phyloP scores from a whole-genome alignment of 2,888 invertebrate species.

The Drosophila monieri region DNA sequence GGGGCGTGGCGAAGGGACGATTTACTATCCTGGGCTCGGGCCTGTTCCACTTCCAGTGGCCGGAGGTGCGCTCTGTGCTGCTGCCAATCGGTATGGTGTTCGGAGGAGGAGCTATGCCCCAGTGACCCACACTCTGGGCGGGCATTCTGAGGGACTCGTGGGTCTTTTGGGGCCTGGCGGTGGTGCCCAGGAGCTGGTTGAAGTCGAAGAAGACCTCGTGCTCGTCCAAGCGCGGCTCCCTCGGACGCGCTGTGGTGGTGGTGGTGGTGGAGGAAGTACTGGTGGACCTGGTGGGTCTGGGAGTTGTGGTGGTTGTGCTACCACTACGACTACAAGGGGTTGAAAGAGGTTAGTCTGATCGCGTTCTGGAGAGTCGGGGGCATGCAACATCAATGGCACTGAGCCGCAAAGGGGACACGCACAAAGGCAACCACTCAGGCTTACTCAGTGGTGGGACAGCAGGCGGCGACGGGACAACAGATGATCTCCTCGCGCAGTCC shows the following conservation, averaged over 20 bases:
- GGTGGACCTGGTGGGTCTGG: background rate
- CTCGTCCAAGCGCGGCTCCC: slow-evolving; percentile 18
- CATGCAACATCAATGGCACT: slow-evolving; percentile 39
- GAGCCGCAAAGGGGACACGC: slow-evolving; percentile 8
- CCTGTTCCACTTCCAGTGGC: slow-evolving; percentile 10
- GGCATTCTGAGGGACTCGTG: slow-evolving; percentile 28
- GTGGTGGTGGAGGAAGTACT: background rate
- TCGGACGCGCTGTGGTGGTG: background rate
- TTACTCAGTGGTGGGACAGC: slow-evolving; percentile 30
- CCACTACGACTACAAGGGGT: background rate
- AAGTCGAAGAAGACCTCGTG: slow-evolving; percentile 29
- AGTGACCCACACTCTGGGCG: slow-evolving; percentile 13
- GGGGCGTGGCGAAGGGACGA: slow-evolving; percentile 11
- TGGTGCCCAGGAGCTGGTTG: slow-evolving; percentile 33
- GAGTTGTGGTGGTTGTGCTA: background rate
- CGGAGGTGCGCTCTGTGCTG: background rate
- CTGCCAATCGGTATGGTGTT: background rate
- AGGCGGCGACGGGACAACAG: slow-evolving; percentile 23
- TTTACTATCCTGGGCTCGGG: slow-evolving; percentile 19
- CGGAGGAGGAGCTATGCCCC: slow-evolving; percentile 24
- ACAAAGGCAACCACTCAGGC: slow-evolving; percentile 1
- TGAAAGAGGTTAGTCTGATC: background rate
- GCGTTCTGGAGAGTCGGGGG: slow-evolving; percentile 1
- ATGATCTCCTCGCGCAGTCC: slow-evolving; percentile 34
- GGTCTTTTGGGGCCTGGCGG: slow-evolving; percentile 20